phyloP scores from a whole-genome alignment of 2,113 vertebrate species.

The Ammodytes marinus region DNA sequence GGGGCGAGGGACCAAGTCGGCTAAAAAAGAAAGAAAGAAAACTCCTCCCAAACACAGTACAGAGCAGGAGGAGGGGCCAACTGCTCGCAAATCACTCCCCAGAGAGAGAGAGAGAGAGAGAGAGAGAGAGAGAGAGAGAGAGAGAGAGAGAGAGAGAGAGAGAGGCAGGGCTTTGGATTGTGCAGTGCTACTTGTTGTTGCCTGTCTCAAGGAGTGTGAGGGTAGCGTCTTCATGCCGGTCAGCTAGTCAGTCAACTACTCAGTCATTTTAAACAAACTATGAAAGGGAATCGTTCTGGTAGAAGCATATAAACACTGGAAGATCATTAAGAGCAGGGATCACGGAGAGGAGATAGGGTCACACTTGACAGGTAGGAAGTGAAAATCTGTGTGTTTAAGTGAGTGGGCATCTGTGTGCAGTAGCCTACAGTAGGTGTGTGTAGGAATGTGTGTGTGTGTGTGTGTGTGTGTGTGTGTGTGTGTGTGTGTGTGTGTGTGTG shows the following conservation, averaged over 20 bases:
- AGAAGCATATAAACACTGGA: not conserved
- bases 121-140: conserved; percentile 69
- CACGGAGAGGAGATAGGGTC: not conserved
- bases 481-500: conserved; percentile 35
- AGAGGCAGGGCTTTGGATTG: conserved; percentile 56
- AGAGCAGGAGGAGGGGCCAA: conserved; percentile 82
- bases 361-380: conserved; percentile 59
- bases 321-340: not conserved
- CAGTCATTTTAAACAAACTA: conserved; percentile 36
- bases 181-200: conserved; percentile 74
- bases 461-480: not conserved
- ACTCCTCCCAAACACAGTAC: conserved; percentile 72
- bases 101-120: conserved; percentile 70
- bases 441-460: conserved; percentile 38
- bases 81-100: conserved; percentile 80
- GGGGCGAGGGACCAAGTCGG: conserved; percentile 60
- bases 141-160: conserved; percentile 80
- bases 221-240: conserved; percentile 49
- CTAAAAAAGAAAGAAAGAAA: conserved; percentile 68
- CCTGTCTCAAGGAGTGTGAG: conserved; percentile 71
- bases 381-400: not conserved
- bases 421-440: conserved; percentile 46
- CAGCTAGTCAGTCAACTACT: conserved; percentile 33
- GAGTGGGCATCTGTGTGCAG: not conserved
- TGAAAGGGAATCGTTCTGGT: conserved; percentile 13